phyloP scores from a whole-genome alignment of 2,888 invertebrate genomes.

The Tinea semifulvella region DNA sequence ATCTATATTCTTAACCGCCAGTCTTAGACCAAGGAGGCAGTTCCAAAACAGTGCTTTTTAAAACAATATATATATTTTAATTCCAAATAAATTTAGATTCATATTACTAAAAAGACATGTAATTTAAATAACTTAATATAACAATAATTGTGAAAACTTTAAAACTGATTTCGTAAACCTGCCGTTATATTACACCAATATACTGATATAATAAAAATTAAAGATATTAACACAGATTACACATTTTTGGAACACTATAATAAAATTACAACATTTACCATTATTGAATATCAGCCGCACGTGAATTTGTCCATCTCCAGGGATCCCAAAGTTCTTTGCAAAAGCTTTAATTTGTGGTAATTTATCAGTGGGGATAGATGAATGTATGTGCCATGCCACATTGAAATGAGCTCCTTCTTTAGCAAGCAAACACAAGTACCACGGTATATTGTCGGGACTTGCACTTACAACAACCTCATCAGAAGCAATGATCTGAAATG shows the following conservation, averaged over 20 bases:
- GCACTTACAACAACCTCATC: conserved; percentile 73
- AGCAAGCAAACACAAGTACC: conserved; percentile 70
- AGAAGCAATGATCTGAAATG: conserved; percentile 23
- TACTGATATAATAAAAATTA: background rate
- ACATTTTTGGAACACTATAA: background rate
- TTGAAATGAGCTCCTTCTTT: conserved; percentile 51
- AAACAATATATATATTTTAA: too few relatives aligned
- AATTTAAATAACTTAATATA: too few relatives aligned
- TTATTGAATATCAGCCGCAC: conserved; percentile 80
- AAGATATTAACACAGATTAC: too few relatives aligned
- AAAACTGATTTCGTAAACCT: background rate
- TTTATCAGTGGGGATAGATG: conserved; percentile 61
- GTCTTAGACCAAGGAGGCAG: too few relatives aligned
- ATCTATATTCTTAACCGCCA: too few relatives aligned
- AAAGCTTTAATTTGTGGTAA: conserved; percentile 40
- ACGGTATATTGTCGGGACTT: conserved; percentile 72
- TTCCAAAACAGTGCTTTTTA: too few relatives aligned
- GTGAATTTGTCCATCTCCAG: conserved; percentile 42
- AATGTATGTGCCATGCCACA: conserved; percentile 70
- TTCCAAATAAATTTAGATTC: too few relatives aligned
- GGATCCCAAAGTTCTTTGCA: conserved; percentile 30
- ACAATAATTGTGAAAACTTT: too few relatives aligned
- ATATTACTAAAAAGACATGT: too few relatives aligned
- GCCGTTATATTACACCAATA: background rate
- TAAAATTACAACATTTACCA: conserved; percentile 55